phyloP scores from a whole-genome alignment of 2,888 invertebrate species.

The Orchestes rusci region DNA sequence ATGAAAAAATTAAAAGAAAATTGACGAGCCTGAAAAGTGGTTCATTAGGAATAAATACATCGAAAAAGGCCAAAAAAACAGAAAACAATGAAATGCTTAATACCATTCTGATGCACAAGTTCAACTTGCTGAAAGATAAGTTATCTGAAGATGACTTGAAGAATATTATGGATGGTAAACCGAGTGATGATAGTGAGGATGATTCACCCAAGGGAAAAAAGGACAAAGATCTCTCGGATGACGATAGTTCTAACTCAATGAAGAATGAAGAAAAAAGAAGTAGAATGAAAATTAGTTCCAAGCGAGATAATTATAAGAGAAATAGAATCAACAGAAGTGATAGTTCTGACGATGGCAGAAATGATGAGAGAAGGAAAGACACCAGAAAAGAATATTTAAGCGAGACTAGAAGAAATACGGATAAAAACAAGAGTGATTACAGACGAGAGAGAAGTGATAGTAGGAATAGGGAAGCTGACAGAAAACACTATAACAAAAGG shows the following conservation, averaged over 20 bases:
- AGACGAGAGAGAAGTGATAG: slow-evolving; percentile 7
- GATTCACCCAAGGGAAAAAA: too few species aligned
- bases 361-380: slow-evolving; percentile 5
- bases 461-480: slow-evolving; percentile 10
- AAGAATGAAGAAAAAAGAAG: neutral
- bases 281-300: neutral
- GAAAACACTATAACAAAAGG: slow-evolving; percentile 11
- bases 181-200: slow-evolving; percentile 39
- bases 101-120: slow-evolving; percentile 61
- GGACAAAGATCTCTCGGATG: slow-evolving; percentile 4
- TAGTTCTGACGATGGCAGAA: slow-evolving; percentile 11
- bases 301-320: slow-evolving; percentile 3
- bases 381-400: slow-evolving; percentile 7
- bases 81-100: slow-evolving; percentile 53
- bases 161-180: slow-evolving; percentile 43
- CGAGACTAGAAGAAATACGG: slow-evolving; percentile 3
- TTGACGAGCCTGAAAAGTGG: slow-evolving; percentile 31
- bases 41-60: slow-evolving; percentile 11
- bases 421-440: slow-evolving; percentile 7
- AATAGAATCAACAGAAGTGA: neutral
- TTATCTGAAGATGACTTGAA: slow-evolving; percentile 42
- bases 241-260: too few species aligned
- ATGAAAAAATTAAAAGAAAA: slow-evolving; percentile 36
- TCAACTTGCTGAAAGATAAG: slow-evolving; percentile 57
- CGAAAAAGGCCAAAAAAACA: slow-evolving; percentile 36